A percentile compares a stretch with the other conserved stretches of the same genome.
Conservation (phyloP, 2,113 vertebrate species). For the Microtus montanus region DNA sequence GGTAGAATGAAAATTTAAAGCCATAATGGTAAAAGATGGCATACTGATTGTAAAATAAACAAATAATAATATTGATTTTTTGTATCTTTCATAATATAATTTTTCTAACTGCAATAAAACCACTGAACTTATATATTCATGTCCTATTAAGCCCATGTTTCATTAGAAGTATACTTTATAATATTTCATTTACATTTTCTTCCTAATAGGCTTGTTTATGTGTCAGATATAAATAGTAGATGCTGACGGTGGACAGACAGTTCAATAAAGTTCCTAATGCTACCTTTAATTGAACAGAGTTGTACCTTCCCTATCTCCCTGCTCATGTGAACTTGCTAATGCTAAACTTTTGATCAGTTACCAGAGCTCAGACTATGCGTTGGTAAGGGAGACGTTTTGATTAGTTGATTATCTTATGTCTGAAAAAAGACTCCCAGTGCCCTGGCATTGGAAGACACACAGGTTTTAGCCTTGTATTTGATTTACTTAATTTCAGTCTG, state of each 20-base stretch:
- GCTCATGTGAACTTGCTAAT: not conserved
- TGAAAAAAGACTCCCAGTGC: not conserved
- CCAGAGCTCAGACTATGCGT: not conserved
- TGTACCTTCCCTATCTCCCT: constrained; percentile 2
- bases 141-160: constrained; percentile 82
- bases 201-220: constrained; percentile 50
- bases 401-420: not conserved
- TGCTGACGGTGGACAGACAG: constrained; percentile 43
- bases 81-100: constrained; percentile 87
- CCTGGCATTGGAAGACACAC: not conserved
- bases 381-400: not conserved
- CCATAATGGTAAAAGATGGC: constrained; percentile 82
- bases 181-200: constrained; percentile 70
- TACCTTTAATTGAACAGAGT: constrained; percentile 26
- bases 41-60: constrained; percentile 85
- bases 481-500: not conserved
- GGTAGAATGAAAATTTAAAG: constrained; percentile 81
- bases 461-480: not conserved
- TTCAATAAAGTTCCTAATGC: constrained; percentile 66
- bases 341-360: not conserved
- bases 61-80: constrained; percentile 82
- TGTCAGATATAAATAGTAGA: constrained; percentile 48
- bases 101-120: constrained; percentile 88
- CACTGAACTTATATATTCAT: constrained; percentile 80
- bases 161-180: constrained; percentile 77